Evolutionary conservation across 2,113 vertebrate genomes (phyloP).

Genomic region (Heteronetta atricapilla): DNA sequence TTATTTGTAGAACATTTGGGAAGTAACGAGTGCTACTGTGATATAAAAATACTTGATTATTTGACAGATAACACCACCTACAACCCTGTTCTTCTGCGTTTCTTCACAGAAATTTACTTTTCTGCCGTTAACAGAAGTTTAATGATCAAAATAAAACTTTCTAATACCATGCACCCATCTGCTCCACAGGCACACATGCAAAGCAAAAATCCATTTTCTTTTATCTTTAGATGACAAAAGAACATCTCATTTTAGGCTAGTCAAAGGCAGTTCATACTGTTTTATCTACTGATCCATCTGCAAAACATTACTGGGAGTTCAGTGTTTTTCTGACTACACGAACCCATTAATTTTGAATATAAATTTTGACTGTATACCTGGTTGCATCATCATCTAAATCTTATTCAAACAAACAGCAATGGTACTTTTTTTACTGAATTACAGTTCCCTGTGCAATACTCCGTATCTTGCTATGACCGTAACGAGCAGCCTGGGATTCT

Average conservation of each 20-base stretch:
- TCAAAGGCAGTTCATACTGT: constrained; percentile 1
- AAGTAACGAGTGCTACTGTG: not conserved
- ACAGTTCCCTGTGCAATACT: not conserved
- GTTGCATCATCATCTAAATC: not conserved
- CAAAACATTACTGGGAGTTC: not conserved
- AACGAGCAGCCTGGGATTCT: not conserved
- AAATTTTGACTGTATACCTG: not conserved
- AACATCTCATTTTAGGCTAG: not conserved
- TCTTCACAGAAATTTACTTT: not conserved
- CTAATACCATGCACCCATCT: constrained; percentile 24
- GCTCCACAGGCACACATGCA: not conserved
- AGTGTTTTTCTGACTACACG: not conserved
- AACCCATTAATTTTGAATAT: not conserved
- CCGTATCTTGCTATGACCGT: not conserved
- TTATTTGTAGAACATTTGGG: constrained; percentile 17
- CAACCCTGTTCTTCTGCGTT: not conserved
- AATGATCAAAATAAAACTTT: constrained; percentile 30
- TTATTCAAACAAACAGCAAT: not conserved
- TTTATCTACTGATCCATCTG: constrained; percentile 35
- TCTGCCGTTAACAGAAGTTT: constrained; percentile 1
- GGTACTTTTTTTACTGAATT: not conserved
- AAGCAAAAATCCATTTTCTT: not conserved
- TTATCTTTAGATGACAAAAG: constrained; percentile 8
- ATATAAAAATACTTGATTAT: constrained; percentile 62
- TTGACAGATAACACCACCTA: constrained; percentile 47